phyloP scores from a whole-genome alignment of 2,113 vertebrate species.

The Cavia aperea region DNA sequence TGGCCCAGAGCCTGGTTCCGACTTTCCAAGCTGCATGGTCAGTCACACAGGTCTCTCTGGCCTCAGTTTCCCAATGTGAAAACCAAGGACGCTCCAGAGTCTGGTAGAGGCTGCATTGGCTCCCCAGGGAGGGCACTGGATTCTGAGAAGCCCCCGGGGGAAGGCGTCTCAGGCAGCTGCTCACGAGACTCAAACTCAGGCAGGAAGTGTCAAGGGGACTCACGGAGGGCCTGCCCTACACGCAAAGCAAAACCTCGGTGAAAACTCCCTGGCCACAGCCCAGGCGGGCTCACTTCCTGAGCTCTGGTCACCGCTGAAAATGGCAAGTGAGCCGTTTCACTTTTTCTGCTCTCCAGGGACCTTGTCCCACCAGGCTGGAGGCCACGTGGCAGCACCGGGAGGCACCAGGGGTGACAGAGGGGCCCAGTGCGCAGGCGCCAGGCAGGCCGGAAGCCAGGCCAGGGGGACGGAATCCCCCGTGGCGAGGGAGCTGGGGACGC shows the following conservation, averaged over 20 bases:
- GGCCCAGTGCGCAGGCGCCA: not conserved
- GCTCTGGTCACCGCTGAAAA: not conserved
- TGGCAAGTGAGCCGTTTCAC: conserved; percentile 54
- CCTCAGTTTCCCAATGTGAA: no score
- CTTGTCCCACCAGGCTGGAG: rapidly evolving
- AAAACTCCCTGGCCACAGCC: not conserved
- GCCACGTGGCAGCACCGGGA: rapidly evolving
- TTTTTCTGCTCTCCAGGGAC: conserved; percentile 33
- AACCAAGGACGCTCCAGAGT: no score
- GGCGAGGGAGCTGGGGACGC: not conserved
- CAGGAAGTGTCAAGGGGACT: not conserved
- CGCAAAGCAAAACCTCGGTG: not conserved
- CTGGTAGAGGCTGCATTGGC: no score
- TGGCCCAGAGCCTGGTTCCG: rapidly evolving
- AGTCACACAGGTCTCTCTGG: no score
- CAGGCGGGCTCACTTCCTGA: not conserved
- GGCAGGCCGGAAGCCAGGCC: not conserved
- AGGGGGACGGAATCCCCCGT: not conserved
- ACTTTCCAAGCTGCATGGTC: no score
- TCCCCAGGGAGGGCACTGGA: not conserved
- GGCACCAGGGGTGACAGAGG: not conserved
- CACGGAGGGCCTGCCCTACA: rapidly evolving
- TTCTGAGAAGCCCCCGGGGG: rapidly evolving
- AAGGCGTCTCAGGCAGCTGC: rapidly evolving
- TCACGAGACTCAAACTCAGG: no score